Base-by-base conservation (phyloP, 1,140 invertebrate genomes). In the Cyclina sinensis region DNA sequence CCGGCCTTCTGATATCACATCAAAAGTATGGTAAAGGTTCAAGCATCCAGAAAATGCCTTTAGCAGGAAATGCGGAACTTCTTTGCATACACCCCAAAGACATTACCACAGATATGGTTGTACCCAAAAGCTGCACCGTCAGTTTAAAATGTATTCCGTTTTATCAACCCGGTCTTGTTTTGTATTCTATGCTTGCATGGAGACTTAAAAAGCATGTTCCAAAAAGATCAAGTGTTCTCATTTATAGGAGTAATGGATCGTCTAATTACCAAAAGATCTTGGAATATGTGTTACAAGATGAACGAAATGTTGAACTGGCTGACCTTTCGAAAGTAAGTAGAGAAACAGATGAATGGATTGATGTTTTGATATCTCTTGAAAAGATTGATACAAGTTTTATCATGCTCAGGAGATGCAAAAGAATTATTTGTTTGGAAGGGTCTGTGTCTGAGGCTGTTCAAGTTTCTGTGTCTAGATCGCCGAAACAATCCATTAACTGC, bases 121-220 rank as follows among this genome's bases (percentile, higher is more conserved):
- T 81, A 3, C 79, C 79, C 14, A 32, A 65, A 62, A 24, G 30
- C 16, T 57, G 51, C 32, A 46, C 51, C 3, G 54, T 81, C 16
- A 37, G 7, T 30, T 16, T 39, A 43, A 81, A 81, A 24, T 54
- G 65, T 27, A 21, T 81, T 32, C 24, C 24, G 30, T 18, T 62
- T 21, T 81, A 81, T 65, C 12, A 30, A 24, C 79, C 79, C 1
- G 79, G 79, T 12, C 4, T 81, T 7, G 35, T 81, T 18, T 16
- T n/a, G n/a, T n/a, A n/a, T n/a, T n/a, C n/a, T n/a, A n/a, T n/a
- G n/a, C n/a, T n/a, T n/a, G n/a, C 30, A 9, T 65, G 21, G 62
- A 32, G 24, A 32, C 9, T 65, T 9, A 24, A 12, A 65, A 14
- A 24, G 9, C 7, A 65, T 11, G 62, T 65, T 9, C 62, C 62